phyloP scores from a whole-genome alignment of 2,113 vertebrate genomes.

The Narcine bancroftii region DNA sequence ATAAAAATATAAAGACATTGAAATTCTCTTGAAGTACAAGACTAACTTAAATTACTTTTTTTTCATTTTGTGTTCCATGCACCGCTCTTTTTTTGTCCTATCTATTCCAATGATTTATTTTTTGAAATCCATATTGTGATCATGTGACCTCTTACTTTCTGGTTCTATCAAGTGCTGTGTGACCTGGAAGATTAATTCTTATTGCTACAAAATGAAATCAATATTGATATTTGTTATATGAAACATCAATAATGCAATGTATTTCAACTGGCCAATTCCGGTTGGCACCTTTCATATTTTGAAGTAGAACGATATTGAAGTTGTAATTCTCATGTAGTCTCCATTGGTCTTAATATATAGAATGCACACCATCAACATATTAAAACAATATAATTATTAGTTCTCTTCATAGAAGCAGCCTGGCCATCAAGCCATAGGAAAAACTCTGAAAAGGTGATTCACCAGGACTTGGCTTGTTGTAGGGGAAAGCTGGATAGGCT shows the following conservation, averaged over 20 bases:
- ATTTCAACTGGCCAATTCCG: neutral
- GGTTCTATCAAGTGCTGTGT: neutral
- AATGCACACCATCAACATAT: too few species aligned
- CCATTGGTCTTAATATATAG: too few species aligned
- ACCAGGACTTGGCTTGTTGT: too few species aligned
- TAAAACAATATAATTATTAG: too few species aligned
- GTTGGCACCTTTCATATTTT: conserved; percentile 16
- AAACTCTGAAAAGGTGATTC: too few species aligned
- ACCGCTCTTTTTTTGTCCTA: neutral
- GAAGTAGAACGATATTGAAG: neutral
- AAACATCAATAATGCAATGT: conserved; percentile 10
- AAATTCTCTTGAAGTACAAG: neutral
- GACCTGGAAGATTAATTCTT: conserved; percentile 1
- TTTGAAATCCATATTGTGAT: neutral
- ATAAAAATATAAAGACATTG: neutral
- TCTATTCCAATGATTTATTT: neutral
- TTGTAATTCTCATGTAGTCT: neutral
- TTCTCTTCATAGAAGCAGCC: too few species aligned
- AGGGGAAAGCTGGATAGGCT: too few species aligned
- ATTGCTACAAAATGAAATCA: neutral
- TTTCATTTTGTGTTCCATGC: conserved; percentile 13
- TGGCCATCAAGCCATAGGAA: too few species aligned
- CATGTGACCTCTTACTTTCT: neutral
- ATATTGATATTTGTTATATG: conserved; percentile 32
- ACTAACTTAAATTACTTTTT: neutral